Evolutionary conservation across 2,888 invertebrate genomes (phyloP), one percentile per base, ranked within the genome.

Genomic region (Chrysotoxum bicinctum): DNA sequence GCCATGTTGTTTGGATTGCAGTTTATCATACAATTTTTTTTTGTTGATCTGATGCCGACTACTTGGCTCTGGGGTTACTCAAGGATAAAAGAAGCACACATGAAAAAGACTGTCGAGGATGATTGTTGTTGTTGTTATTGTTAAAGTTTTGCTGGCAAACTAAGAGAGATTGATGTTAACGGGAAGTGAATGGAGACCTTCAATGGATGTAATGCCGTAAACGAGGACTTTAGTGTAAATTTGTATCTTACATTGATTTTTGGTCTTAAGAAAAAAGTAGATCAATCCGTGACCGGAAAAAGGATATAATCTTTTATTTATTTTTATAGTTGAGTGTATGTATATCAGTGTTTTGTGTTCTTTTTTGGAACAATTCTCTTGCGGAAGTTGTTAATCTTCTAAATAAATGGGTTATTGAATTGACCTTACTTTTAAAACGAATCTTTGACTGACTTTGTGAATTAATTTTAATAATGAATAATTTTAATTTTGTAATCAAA

Each of bases 121-220:
- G 19, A 76, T 56, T 72, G 50, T 66, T 64, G 54, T 80, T 77
- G 56, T 30, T 68, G 52, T 35, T n/a, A n/a, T n/a, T 58, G 14
- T 40, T 43, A 21, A 40, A 35, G 72, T 74, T 74, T 64, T 48
- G 8, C 23, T 45, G 50, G 58, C 76, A 40, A 72, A 54, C 45
- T 74, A 77, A 37, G 77, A 90, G 50, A 91, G 91, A 91, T 91
- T 91, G 91, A 91, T 91, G 91, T 90, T 90, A 90, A 91, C 90
- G 91, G 91, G 90, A 91, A 91, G 89, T 89, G 88, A 89, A 89
- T 90, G 86, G 87, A 69, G 87, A 77, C 76, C 81, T 85, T 79
- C 79, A 12, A 62, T 76, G 54, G 48, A 66, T 40, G 32, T 37
- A 73, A 60, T 32, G 45, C 60, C 48, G 14, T 37, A 14, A 69